Evolutionary conservation across 1,140 invertebrate species (phyloP), one percentile per base, ranked within the genome.

Genomic region (Sarcophaga peregrina): DNA sequence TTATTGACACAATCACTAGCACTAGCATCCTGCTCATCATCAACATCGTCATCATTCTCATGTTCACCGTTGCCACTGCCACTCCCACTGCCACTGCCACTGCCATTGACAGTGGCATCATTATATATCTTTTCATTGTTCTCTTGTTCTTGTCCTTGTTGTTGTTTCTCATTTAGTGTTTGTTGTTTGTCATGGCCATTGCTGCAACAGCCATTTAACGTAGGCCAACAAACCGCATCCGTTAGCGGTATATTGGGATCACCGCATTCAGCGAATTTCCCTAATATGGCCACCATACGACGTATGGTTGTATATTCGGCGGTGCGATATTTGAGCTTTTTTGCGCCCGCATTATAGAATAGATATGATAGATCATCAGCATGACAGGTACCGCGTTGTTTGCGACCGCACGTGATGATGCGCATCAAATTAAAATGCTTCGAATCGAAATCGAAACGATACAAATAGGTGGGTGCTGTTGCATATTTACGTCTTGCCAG

Each of bases 331-430:
- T 91, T 89, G 78, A 90, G 85, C 83, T 91, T 91, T 48, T 88
- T 86, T 72, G 91, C 91, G 45, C 92, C 86, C 81, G 86, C 87
- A 83, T 91, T 92, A 85, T 92, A 91, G 86, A 94, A 95, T 58
- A 94, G 84, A 87, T 94, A 94, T 82, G 93, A 93, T 5, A 94
- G 83, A 85, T 95, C 94, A 84, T 95, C 94, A 0, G 91, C 92
- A 86, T 95, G 94, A 84, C 91, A 92, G n/a, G 92, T 92, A 83
- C 89, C 89, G 8, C 89, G 87, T 81, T 89, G 85, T 82, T 89
- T 90, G 52, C 87, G 85, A 6, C 89, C 89, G 25, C 89, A 90
- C 54, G 88, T 89, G 84, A 92, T 91, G 73, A 92, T 86, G 46
- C 89, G 85, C 82, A 88, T 87, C 37, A 87, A 87, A 83, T 90